Base-by-base conservation (phyloP, 2,888 invertebrate genomes). In the Hemicrepidius hirtus region DNA sequence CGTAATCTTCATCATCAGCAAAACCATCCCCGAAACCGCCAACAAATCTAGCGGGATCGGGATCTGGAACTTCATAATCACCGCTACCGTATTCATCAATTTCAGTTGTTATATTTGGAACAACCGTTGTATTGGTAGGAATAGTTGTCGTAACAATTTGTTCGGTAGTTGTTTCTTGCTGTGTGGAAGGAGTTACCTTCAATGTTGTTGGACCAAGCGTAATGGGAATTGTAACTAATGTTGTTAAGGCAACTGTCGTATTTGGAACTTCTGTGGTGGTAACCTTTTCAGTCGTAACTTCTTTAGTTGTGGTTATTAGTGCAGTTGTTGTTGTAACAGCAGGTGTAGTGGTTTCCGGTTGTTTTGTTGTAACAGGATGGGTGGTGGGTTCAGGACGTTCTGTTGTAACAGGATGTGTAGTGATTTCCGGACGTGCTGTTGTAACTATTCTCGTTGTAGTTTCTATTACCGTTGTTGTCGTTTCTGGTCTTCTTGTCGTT, bases 241-340 rank as follows among this genome's bases (percentile, higher is more conserved):
- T 57, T 6, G 68, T 53, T 3, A 46, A 12, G 20, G 66, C 10
- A 20, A 13, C 2, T n/a, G 68, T 53, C 18, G 50, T 35, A n/a
- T n/a, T n/a, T 13, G 13, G n/a, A n/a, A 13, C 3, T 49, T 49
- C 49, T 3, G 49, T 18, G 0, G 20, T 49, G 20, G 21, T 49
- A n/a, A n/a, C n/a, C n/a, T n/a, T n/a, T n/a, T n/a, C 24, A 1
- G 63, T 46, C 12, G 73, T 70, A 24, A 9, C 44, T 7, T 24
- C 16, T 16, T 50, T 21, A 13, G 57, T 57, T 4, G 68, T 53
- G 24, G 24, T 24, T 3, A 24, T 28, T 46, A 32, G 10, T 20
- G 12, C 24, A n/a, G 37, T 28, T 18, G 20, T 65, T 16, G 20
- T 24, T 2, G 20, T 9, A 1, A 6, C 12, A 9, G 2, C 20